A percentile compares a stretch with the other conserved stretches of the same genome.
phyloP scores from a whole-genome alignment of 2,888 invertebrate species.

The Lochmaea capreae region DNA sequence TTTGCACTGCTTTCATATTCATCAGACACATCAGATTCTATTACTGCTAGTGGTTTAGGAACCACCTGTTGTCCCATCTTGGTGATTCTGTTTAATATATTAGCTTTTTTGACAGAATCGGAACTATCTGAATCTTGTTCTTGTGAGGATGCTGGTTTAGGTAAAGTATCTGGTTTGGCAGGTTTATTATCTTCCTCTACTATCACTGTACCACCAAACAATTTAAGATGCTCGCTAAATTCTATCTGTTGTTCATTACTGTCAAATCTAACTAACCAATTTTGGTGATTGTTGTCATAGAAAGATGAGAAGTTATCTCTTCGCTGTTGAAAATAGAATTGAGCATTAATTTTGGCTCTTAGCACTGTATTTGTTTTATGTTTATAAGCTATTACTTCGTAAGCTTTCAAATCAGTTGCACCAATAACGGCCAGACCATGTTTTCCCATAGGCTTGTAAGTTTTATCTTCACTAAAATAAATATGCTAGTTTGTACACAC shows the following conservation, averaged over 20 bases:
- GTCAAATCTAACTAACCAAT: slow-evolving; percentile 60
- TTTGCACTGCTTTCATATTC: slow-evolving; percentile 38
- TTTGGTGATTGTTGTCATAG: slow-evolving; percentile 55
- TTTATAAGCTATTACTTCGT: slow-evolving; percentile 62
- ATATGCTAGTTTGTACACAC: background rate
- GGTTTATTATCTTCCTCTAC: slow-evolving; percentile 31
- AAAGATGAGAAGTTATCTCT: slow-evolving; percentile 57
- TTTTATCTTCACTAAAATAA: slow-evolving; percentile 57
- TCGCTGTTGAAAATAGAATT: slow-evolving; percentile 52
- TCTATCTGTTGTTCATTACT: slow-evolving; percentile 51
- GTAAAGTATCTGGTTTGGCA: slow-evolving; percentile 32
- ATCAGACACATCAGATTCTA: slow-evolving; percentile 50
- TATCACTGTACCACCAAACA: slow-evolving; percentile 46
- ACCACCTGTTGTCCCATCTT: slow-evolving; percentile 70
- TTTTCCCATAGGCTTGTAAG: slow-evolving; percentile 61
- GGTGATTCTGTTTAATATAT: slow-evolving; percentile 70
- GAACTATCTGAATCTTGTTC: slow-evolving; percentile 50
- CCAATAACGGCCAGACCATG: slow-evolving; percentile 66
- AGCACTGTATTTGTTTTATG: slow-evolving; percentile 60
- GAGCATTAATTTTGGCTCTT: slow-evolving; percentile 51
- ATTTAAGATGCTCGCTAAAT: slow-evolving; percentile 49
- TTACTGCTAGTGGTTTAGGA: slow-evolving; percentile 52
- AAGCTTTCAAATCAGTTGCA: slow-evolving; percentile 48
- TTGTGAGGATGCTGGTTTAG: slow-evolving; percentile 30
- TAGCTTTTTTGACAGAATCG: slow-evolving; percentile 60